Evolutionary conservation across 2,888 invertebrate genomes (phyloP).

Genomic region (Cephus sareptanus): DNA sequence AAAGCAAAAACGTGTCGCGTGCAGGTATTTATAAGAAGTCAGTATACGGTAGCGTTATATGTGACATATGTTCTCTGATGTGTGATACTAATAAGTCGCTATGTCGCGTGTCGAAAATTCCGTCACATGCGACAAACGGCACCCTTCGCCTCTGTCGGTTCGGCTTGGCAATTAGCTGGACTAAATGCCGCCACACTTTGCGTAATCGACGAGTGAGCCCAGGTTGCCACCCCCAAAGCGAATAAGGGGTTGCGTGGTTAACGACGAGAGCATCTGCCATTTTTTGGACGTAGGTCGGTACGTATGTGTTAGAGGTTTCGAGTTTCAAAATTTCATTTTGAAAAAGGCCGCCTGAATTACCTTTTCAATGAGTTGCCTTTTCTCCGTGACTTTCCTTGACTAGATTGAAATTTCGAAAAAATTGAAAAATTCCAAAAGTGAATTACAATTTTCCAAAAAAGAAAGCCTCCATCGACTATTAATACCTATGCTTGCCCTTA

Average conservation of each 20-base stretch:
- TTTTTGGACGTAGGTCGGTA: background rate
- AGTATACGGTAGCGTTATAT: background rate
- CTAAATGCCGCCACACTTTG: conserved; percentile 59
- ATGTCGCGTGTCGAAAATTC: conserved; percentile 53
- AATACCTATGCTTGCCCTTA: background rate
- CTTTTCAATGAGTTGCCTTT: background rate
- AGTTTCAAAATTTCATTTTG: background rate
- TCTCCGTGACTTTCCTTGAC: background rate
- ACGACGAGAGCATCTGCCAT: conserved; percentile 9
- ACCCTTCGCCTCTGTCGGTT: conserved; percentile 30
- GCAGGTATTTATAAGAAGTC: background rate
- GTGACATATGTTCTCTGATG: conserved; percentile 46
- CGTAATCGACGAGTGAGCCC: conserved; percentile 41
- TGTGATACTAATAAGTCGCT: conserved; percentile 42
- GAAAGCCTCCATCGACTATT: background rate
- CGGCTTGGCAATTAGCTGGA: conserved; percentile 48
- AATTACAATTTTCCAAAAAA: background rate
- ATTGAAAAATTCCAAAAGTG: background rate
- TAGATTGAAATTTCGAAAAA: background rate
- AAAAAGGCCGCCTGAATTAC: background rate
- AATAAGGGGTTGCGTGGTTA: background rate
- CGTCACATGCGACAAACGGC: conserved; percentile 37
- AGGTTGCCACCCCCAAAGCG: background rate
- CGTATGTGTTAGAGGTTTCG: background rate
- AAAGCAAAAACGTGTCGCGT: background rate